These are phyloP conservation scores for Molanna angustata DNA, from an alignment of 2,888 invertebrate genomes.

Conservation along the genomic window DNA sequence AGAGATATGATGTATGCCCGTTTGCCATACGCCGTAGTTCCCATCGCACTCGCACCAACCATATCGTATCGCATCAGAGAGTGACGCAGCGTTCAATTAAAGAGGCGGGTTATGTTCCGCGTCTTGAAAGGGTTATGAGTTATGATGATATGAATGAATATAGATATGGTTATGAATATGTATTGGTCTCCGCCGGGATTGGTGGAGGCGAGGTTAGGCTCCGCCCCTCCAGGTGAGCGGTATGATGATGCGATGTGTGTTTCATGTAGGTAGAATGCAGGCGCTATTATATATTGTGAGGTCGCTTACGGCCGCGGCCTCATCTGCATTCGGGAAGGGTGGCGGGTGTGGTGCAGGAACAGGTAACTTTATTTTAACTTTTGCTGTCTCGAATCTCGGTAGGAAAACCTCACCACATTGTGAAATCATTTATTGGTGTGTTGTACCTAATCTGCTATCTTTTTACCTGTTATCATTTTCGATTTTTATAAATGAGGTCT, in stretches of 20 bases:
- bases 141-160: constrained; percentile 56
- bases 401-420: no score
- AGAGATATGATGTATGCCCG: constrained; percentile 20
- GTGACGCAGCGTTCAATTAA: constrained; percentile 7
- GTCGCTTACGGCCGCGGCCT: constrained; percentile 16
- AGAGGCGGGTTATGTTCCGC: constrained; percentile 12
- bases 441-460: no score
- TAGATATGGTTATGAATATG: constrained; percentile 60
- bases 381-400: no score
- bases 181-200: constrained; percentile 50
- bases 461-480: no score
- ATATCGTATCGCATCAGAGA: neutral
- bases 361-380: no score
- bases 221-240: constrained; percentile 27
- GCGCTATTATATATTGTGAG: constrained; percentile 24
- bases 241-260: constrained; percentile 22
- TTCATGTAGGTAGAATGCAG: no score
- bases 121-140: constrained; percentile 50
- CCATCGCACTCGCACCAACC: neutral
- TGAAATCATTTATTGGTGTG: no score
- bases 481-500: no score
- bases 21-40: constrained; percentile 2
- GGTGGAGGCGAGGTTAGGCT: constrained; percentile 48
- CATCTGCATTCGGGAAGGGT: constrained; percentile 22
- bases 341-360: no score